A percentile compares a stretch with the other conserved stretches of the same genome.
phyloP scores from a whole-genome alignment of 2,888 invertebrate genomes.

The Machimus rusticus region DNA sequence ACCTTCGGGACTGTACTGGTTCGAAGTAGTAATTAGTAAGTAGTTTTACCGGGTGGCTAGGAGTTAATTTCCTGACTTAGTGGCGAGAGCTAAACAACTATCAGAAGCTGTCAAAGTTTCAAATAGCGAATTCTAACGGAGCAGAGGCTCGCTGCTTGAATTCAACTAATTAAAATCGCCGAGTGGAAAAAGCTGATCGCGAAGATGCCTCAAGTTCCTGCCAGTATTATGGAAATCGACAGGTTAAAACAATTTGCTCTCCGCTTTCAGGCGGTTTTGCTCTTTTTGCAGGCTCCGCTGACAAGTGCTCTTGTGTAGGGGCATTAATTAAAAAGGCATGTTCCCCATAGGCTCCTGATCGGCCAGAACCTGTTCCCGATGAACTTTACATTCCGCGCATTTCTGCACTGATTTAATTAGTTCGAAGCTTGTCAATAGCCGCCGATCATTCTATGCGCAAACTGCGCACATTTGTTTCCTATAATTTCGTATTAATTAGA shows the following conservation, averaged over 20 bases:
- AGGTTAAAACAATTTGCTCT: conserved; percentile 47
- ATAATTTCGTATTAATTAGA: conserved; percentile 40
- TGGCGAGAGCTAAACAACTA: not conserved
- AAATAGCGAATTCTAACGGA: not conserved
- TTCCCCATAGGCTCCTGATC: conserved; percentile 35
- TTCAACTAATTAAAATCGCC: conserved; percentile 37
- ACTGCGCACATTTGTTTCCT: conserved; percentile 41
- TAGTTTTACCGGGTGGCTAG: not conserved
- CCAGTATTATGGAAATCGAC: conserved; percentile 42
- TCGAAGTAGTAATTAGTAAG: not conserved
- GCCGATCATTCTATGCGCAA: not conserved
- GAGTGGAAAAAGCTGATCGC: conserved; percentile 26
- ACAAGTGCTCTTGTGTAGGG: conserved; percentile 32
- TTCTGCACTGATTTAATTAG: conserved; percentile 51
- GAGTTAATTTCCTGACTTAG: not conserved
- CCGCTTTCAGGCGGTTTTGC: conserved; percentile 30
- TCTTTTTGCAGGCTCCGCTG: not conserved
- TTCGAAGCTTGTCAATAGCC: conserved; percentile 44
- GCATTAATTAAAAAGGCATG: conserved; percentile 48
- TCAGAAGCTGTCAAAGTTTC: not conserved
- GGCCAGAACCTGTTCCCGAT: conserved; percentile 46
- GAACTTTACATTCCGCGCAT: conserved; percentile 50
- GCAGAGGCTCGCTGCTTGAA: not conserved
- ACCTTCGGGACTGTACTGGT: not conserved
- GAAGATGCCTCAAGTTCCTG: conserved; percentile 26